These are phyloP conservation scores for Pseudomyrmex pallidus DNA, from an alignment of 1,140 invertebrate species.

Conservation along the genomic window DNA sequence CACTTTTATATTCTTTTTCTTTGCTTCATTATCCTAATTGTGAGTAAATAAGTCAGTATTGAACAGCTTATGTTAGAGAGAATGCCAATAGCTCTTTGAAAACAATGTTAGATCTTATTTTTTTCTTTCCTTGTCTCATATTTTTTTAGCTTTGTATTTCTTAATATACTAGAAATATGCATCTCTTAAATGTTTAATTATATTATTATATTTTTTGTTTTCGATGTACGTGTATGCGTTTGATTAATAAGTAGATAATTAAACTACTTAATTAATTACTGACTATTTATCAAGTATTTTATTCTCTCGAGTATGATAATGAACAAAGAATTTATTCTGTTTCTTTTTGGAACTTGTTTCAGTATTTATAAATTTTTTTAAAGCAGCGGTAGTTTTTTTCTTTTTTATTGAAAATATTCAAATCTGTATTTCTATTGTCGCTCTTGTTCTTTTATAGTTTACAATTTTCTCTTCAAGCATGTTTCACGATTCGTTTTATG, in stretches of 20 bases:
- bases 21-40: no score
- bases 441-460: not conserved
- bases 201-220: not conserved
- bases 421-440: slow-evolving; percentile 39
- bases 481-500: not conserved
- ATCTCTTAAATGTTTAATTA: not conserved
- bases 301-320: not conserved
- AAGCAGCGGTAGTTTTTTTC: not conserved
- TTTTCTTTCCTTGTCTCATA: not conserved
- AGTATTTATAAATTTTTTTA: slow-evolving; percentile 3
- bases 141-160: no score
- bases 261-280: not conserved
- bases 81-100: not conserved
- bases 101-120: not conserved
- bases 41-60: no score
- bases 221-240: slow-evolving; percentile 5
- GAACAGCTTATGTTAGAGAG: no score
- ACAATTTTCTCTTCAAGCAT: not conserved
- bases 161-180: no score
- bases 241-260: not conserved
- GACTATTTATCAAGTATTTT: not conserved
- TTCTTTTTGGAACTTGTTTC: not conserved
- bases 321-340: not conserved
- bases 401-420: slow-evolving; percentile 16
- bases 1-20: no score